Percentiles rank a stretch among this genome's conserved stretches.
These are phyloP conservation scores for Meloe dianella DNA, from an alignment of 2,888 invertebrate genomes.

Conservation along the genomic window DNA sequence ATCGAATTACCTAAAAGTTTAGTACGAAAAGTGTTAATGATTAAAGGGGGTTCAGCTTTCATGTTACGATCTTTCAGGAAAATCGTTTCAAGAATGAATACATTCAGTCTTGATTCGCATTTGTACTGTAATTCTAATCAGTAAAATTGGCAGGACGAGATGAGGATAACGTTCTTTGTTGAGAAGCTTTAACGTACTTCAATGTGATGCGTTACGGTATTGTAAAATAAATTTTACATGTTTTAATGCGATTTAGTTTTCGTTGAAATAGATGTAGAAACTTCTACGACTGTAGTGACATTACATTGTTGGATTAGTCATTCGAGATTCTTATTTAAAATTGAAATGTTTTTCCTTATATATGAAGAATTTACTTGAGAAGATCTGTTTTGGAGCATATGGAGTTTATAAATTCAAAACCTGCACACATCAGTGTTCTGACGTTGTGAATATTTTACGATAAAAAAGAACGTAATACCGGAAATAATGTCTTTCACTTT, in stretches of 20 bases:
- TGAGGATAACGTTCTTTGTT: not conserved
- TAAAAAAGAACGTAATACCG: constrained; percentile 36
- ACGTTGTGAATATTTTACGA: constrained; percentile 22
- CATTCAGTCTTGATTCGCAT: not conserved
- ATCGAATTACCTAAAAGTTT: constrained; percentile 26
- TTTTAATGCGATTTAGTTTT: not conserved
- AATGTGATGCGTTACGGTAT: not conserved
- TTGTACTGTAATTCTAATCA: constrained; percentile 1
- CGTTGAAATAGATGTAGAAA: not conserved
- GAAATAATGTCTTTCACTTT: constrained; percentile 41
- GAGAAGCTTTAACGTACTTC: not conserved
- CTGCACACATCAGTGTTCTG: not conserved
- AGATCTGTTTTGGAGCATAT: not conserved
- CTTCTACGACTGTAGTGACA: too few relatives aligned
- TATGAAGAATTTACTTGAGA: not conserved
- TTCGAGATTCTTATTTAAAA: constrained; percentile 12
- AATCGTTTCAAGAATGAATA: not conserved
- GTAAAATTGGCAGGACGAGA: not conserved
- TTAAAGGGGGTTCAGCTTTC: not conserved
- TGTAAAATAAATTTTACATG: not conserved
- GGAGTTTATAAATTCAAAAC: constrained; percentile 10
- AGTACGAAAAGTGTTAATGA: not conserved
- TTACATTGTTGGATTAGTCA: not conserved
- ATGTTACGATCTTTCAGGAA: not conserved
- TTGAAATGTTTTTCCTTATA: not conserved